Conservation (phyloP, 2,797 vertebrate species). For the Cynodonichthys magdalenae region DNA sequence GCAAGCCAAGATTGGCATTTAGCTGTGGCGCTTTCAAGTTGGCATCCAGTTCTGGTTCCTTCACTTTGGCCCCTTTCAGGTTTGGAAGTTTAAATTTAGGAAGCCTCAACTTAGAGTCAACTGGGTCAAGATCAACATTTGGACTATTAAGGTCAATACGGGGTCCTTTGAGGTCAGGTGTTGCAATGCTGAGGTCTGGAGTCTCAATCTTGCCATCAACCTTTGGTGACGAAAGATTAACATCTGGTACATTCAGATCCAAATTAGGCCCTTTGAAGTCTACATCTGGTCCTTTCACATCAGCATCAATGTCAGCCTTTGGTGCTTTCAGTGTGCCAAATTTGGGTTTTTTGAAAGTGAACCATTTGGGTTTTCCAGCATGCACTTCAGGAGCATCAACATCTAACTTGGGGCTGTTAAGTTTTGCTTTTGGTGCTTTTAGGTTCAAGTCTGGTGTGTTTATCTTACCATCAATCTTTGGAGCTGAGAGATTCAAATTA, state of each 20-base stretch:
- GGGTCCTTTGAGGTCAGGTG: conserved; percentile 57
- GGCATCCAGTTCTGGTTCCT: conserved; percentile 42
- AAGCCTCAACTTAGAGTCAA: conserved; percentile 35
- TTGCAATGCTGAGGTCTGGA: conserved; percentile 44
- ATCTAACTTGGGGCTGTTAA: conserved; percentile 45
- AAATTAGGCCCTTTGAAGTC: conserved; percentile 42
- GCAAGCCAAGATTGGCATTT: conserved; percentile 36
- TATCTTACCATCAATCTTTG: conserved; percentile 56
- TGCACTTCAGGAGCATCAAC: conserved; percentile 52
- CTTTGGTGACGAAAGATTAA: conserved; percentile 33
- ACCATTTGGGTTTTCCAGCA: conserved; percentile 56
- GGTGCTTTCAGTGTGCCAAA: conserved; percentile 50
- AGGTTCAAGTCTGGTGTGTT: conserved; percentile 41
- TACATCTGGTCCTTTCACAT: conserved; percentile 54
- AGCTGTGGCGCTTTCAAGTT: conserved; percentile 37
- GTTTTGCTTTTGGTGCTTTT: conserved; percentile 44
- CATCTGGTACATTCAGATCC: conserved; percentile 54
- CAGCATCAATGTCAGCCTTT: conserved; percentile 48
- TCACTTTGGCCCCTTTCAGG: conserved; percentile 43
- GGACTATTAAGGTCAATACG: conserved; percentile 50
- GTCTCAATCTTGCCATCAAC: conserved; percentile 9
- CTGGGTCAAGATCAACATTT: conserved; percentile 42
- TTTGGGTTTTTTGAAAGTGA: conserved; percentile 58
- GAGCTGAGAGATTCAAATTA: conserved; percentile 43
- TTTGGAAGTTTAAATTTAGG: conserved; percentile 50